Evolutionary conservation across 1,140 invertebrate genomes (phyloP), one percentile per base, ranked within the genome.

Genomic region (Aporrectodea caliginosa): DNA sequence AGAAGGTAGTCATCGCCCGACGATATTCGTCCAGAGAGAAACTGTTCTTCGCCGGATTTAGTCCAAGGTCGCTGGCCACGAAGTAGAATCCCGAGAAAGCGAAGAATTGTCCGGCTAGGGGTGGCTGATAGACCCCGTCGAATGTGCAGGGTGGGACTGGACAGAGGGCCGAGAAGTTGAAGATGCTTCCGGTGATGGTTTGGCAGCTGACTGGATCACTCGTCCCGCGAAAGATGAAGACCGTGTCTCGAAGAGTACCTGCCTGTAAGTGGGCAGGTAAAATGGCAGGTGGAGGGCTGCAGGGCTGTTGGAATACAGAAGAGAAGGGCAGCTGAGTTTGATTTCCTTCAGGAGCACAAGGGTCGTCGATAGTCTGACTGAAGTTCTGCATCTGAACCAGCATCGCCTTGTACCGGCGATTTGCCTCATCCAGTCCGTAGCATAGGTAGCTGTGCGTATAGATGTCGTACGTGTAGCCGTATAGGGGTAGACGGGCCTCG

Each of bases 381-480:
- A 33, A 22, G 16, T 82, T 78, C 43, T 73, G 69, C 77, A 77
- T 73, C 69, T 82, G 32, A 70, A 74, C 68, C 1, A 88, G 81
- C 32, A 83, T 27, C 32, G 84, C 84, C 32, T 82, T 58, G 71
- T 85, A 85, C 30, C 86, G 82, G 30, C 79, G 77, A 14, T 81
- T 77, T n/a, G 86, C 86, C 82, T 91, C 87, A 70, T 86, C 85
- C 14, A 88, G 83, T 2, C 90, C 90, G 82, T 89, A 91, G 83
- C 90, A 91, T 0, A 90, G 82, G 80, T 87, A 90, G 80, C 89
- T 91, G 79, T 88, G 83, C 1, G 88, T 86, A 80, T 87, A 89
- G 12, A 91, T 84, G 2, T 86, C 81, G 80, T 90, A 88, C 16
- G 86, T 84, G 1, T 85, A 73, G 2, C 88, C 88, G 84, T 88